Base-by-base conservation (phyloP, 2,113 vertebrate species). In the human region DNA sequence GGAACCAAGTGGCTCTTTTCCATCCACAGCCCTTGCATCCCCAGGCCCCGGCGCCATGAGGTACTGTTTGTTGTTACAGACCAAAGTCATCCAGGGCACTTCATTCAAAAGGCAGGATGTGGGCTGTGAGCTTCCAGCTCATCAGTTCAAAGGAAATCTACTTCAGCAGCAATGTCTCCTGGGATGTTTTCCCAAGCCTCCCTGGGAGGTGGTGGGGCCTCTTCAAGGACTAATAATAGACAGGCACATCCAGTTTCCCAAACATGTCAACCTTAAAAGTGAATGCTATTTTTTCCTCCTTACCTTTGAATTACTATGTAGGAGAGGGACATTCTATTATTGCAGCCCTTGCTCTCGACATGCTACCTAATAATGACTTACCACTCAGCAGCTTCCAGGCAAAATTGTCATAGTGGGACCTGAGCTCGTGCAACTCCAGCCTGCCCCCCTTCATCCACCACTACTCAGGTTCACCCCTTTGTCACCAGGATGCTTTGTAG, bases 1-100 rank as follows among this genome's bases (percentile, higher is more conserved):
- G 64, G 55, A 93, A 84, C 38, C 12, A 40, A 81, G 30, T 32
- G 73, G 45, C 40, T 90, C 84, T 97, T 30, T n/a, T 70, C 64
- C 43, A 50, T 57, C 57, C 48, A 78, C 57, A 64, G 68, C 64
- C 72, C 64, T 81, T 52, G 40, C 5, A 35, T 35, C 66, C 48
- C 68, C 23, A 84, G 73, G 76, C 61, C 78, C 48, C 35, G 82
- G 81, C 61, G 40, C 76, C 93, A 40, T 84, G 95, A 94, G n/a
- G 90, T 75, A 50, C 90, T 97, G 90, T 97, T 98, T 98, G 96
- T 97, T 98, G 93, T 97, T 89, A 80, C 7, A 98, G 89, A 97
- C 80, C 94, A 95, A 96, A 97, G 96, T 82, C 96, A 96, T 30
- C 59, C 68, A 96, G 96, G 64, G 89, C 81, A 78, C 93, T 92